phyloP scores from a whole-genome alignment of 2,113 vertebrate species.

The Oryzias woworae region DNA sequence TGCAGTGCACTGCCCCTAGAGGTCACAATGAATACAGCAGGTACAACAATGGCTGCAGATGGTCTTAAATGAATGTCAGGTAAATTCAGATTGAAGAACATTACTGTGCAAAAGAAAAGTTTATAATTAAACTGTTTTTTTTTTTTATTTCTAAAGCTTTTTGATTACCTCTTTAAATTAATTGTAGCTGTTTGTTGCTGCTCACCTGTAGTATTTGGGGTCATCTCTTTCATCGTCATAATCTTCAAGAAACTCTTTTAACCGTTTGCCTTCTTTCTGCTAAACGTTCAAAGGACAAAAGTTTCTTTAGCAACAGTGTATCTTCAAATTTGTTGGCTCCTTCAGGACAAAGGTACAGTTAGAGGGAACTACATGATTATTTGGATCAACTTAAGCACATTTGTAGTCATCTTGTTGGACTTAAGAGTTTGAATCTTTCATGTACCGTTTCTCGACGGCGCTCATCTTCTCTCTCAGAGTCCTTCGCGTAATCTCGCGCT shows the following conservation, averaged over 20 bases:
- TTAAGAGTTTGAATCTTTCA: neutral
- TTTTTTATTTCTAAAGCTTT: neutral
- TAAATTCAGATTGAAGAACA: constrained; percentile 35
- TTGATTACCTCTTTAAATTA: neutral
- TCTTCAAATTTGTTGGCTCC: too few relatives aligned
- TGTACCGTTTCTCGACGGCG: constrained; percentile 91
- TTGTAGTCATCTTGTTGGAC: neutral
- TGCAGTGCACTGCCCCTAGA: constrained; percentile 97
- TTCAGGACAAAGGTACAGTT: too few relatives aligned
- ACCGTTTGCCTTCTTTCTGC: constrained; percentile 95
- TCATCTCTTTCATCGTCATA: constrained; percentile 98
- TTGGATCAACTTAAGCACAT: too few relatives aligned
- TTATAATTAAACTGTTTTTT: neutral
- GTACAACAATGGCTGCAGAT: constrained; percentile 46
- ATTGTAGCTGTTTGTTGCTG: neutral
- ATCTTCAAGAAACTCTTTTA: constrained; percentile 98
- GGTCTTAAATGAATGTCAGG: constrained; percentile 32
- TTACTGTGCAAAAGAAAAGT: constrained; percentile 2
- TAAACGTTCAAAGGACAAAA: constrained; percentile 51
- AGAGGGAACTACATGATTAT: too few relatives aligned
- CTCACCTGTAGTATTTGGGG: constrained; percentile 95
- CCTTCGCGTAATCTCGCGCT: constrained; percentile 93
- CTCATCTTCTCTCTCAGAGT: constrained; percentile 92
- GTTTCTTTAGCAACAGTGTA: too few relatives aligned
- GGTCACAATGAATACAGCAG: constrained; percentile 51